phyloP scores from a whole-genome alignment of 2,888 invertebrate species.

The Liodrosophila aerea region DNA sequence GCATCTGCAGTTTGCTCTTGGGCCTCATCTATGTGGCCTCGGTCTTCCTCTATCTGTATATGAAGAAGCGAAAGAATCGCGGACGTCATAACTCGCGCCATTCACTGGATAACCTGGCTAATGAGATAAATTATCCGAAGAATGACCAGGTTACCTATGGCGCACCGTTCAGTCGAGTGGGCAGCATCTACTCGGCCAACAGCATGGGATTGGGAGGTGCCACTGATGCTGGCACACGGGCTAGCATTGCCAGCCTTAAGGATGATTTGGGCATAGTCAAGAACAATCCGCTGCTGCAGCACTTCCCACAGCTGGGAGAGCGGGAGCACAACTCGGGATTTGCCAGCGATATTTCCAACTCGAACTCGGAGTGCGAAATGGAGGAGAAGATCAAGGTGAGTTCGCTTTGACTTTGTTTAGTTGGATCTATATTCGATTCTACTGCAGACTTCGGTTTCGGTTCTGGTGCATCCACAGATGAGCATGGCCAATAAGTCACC shows the following conservation, averaged over 20 bases:
- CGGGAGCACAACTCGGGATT: conserved; percentile 83
- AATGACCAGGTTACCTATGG: conserved; percentile 82
- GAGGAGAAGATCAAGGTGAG: conserved; percentile 71
- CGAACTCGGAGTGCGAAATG: conserved; percentile 86
- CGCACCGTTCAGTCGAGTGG: conserved; percentile 80
- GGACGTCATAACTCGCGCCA: conserved; percentile 77
- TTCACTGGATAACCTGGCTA: conserved; percentile 78
- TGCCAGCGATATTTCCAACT: conserved; percentile 85
- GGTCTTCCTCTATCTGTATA: conserved; percentile 91
- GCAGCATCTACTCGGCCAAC: conserved; percentile 79
- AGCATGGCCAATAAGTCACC: conserved; percentile 60
- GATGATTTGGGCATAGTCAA: conserved; percentile 89
- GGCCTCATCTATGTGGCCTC: conserved; percentile 93
- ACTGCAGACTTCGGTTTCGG: conserved; percentile 88
- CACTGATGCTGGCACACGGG: conserved; percentile 72
- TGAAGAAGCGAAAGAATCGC: conserved; percentile 85
- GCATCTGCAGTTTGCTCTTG: conserved; percentile 91
- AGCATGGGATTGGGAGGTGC: conserved; percentile 71
- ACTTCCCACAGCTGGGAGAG: conserved; percentile 85
- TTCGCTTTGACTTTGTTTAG: not conserved
- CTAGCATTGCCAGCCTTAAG: conserved; percentile 79
- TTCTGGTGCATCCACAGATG: conserved; percentile 86
- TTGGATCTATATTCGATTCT: conserved; percentile 10
- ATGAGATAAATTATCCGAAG: conserved; percentile 83
- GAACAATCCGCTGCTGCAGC: conserved; percentile 89